Percentiles rank a stretch among this genome's conserved stretches.
Evolutionary conservation across 1,140 invertebrate species (phyloP).

Genomic region (Aphelinus certus): DNA sequence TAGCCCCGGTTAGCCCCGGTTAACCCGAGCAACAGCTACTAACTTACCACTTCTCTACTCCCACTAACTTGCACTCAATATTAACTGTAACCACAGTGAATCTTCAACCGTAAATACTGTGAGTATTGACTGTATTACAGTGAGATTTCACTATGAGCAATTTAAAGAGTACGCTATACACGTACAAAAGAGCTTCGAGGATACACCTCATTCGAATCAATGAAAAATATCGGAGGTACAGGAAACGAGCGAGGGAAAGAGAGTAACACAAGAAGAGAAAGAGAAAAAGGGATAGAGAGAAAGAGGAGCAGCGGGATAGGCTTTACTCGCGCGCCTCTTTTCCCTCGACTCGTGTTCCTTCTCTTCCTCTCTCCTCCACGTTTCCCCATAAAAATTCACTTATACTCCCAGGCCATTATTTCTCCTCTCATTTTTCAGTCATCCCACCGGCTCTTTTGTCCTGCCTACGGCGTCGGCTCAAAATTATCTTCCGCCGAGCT

Average conservation of each 20-base stretch:
- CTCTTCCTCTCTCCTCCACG: constrained; percentile 6
- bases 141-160: too few species aligned
- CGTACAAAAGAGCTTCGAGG: neutral
- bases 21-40: too few species aligned
- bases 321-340: neutral
- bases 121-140: too few species aligned
- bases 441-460: neutral
- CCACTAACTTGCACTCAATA: too few species aligned
- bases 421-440: constrained; percentile 28
- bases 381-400: constrained; percentile 40
- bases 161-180: too few species aligned
- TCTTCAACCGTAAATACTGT: too few species aligned
- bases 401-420: constrained; percentile 26
- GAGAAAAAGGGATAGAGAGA: neutral
- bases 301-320: constrained; percentile 13
- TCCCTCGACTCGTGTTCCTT: constrained; percentile 7
- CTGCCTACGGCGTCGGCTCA: neutral
- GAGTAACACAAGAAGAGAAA: neutral
- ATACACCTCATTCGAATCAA: constrained; percentile 31
- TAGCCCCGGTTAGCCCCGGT: too few species aligned
- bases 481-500: neutral
- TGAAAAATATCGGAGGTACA: neutral
- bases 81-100: too few species aligned
- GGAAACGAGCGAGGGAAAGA: neutral
- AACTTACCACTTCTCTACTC: too few species aligned